Evolutionary conservation across 2,113 vertebrate species (phyloP), one percentile per base, ranked within the genome.

Genomic region (Mandrillus leucophaeus): DNA sequence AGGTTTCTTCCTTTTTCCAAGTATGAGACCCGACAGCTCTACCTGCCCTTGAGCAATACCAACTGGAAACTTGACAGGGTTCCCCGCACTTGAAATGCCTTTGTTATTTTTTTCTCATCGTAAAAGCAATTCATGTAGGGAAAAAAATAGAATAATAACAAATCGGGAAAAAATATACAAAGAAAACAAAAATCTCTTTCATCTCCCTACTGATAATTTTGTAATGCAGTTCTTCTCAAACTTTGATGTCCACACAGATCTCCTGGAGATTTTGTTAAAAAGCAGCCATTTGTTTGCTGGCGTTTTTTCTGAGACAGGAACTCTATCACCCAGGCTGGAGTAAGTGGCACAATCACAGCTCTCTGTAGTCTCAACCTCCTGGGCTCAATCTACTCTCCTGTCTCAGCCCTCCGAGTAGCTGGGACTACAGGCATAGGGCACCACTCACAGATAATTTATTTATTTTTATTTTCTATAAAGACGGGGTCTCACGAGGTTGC

Each of bases 1-100:
- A 76, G 1, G 81, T 40, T 76, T 68, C 64, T 94, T 81, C 78
- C 57, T 93, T 90, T 92, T 75, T 70, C 50, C 83, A 87, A 92
- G 55, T 3, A 79, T 45, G 66, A 72, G 17, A 52, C 73, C 52
- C 61, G 85, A n/a, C 32, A 64, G 80, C 8, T 43, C 90, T 40
- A 81, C 59, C 32, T 72, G 45, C 14, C 75, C 40, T 83, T 91
- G 25, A 52, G 23, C 78, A 83, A 5, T 5, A 17, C 22, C 81
- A 91, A 10, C 14, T 43, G 70, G 73, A 97, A 94, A 84, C 6
- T 0, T 12, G 45, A 95, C 20, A 85, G 81, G 38, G 43, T 45
- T 64, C 75, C 25, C 27, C 16, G 30, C 40, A 35, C 22, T 40
- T 7, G 4, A 92, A 89, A 38, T 59, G 81, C 27, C 50, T 57